A percentile compares a stretch with the other conserved stretches of the same genome.
Evolutionary conservation across 2,888 invertebrate species (phyloP).

Genomic region (Elegia similella): DNA sequence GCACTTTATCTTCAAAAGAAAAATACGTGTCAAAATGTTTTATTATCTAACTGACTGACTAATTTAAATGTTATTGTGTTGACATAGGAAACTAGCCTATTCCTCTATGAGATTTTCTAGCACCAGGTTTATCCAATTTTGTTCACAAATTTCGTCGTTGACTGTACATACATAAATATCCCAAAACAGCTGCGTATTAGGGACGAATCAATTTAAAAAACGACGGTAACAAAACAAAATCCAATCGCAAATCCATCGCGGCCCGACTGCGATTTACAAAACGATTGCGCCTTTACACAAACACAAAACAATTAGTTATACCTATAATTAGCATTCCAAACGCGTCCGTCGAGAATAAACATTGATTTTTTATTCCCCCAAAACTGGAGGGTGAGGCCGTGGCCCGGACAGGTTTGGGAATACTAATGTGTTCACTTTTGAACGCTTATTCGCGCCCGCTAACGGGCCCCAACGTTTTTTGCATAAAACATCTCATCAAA

Average conservation of each 20-base stretch:
- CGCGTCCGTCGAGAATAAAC: slow-evolving; percentile 75
- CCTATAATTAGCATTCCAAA: slow-evolving; percentile 76
- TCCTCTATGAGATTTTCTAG: too few relatives aligned
- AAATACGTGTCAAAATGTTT: too few relatives aligned
- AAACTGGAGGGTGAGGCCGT: slow-evolving; percentile 63
- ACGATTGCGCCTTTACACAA: slow-evolving; percentile 57
- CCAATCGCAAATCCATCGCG: slow-evolving; percentile 39
- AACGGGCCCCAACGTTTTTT: slow-evolving; percentile 78
- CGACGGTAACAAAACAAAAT: slow-evolving; percentile 37
- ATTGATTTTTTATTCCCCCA: slow-evolving; percentile 81
- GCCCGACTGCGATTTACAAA: slow-evolving; percentile 46
- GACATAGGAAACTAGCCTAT: too few relatives aligned
- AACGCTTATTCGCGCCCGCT: slow-evolving; percentile 77
- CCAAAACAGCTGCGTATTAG: slow-evolving; percentile 17
- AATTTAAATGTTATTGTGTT: too few relatives aligned
- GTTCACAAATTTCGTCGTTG: too few relatives aligned
- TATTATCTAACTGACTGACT: too few relatives aligned
- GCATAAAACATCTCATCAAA: slow-evolving; percentile 83
- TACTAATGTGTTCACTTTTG: slow-evolving; percentile 80
- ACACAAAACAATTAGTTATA: slow-evolving; percentile 73
- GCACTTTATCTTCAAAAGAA: too few relatives aligned
- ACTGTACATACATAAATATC: neutral
- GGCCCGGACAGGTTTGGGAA: slow-evolving; percentile 63
- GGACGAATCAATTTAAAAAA: slow-evolving; percentile 19
- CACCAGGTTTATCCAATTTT: too few relatives aligned